These are phyloP conservation scores for Drosophila kuntzei DNA, from an alignment of 2,888 invertebrate genomes.

Conservation along the genomic window DNA sequence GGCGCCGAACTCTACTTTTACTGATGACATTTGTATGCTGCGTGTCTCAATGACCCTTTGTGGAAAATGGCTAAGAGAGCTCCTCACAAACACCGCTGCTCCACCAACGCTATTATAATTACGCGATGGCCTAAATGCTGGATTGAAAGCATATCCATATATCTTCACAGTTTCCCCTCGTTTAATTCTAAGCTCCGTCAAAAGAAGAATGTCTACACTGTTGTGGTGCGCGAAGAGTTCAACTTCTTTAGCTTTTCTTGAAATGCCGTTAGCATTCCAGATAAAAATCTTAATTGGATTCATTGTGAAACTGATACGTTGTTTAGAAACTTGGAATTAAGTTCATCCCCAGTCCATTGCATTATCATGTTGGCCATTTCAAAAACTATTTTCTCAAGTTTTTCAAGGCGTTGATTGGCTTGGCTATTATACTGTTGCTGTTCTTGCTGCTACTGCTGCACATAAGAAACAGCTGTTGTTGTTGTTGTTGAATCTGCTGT, in stretches of 20 bases:
- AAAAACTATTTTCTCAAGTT: slow-evolving; percentile 12
- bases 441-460: slow-evolving; percentile 1
- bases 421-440: background rate
- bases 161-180: too few relatives aligned
- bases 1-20: slow-evolving; percentile 17
- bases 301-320: slow-evolving; percentile 13
- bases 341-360: slow-evolving; percentile 4
- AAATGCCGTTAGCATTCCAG: background rate
- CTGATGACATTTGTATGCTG: slow-evolving; percentile 15
- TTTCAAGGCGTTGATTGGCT: slow-evolving; percentile 1
- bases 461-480: background rate
- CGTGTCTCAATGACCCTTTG: slow-evolving; percentile 6
- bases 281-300: background rate
- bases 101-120: slow-evolving; percentile 15
- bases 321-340: background rate
- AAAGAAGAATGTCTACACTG: too few relatives aligned
- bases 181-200: too few relatives aligned
- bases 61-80: slow-evolving; percentile 17
- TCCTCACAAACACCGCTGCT: slow-evolving; percentile 14
- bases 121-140: slow-evolving; percentile 7
- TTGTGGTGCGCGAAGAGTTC: too few relatives aligned
- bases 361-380: too few relatives aligned
- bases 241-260: too few relatives aligned
- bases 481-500: background rate
- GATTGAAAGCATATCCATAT: slow-evolving; percentile 8